Base-by-base conservation (phyloP, 2,113 vertebrate species). In the Indicator indicator region DNA sequence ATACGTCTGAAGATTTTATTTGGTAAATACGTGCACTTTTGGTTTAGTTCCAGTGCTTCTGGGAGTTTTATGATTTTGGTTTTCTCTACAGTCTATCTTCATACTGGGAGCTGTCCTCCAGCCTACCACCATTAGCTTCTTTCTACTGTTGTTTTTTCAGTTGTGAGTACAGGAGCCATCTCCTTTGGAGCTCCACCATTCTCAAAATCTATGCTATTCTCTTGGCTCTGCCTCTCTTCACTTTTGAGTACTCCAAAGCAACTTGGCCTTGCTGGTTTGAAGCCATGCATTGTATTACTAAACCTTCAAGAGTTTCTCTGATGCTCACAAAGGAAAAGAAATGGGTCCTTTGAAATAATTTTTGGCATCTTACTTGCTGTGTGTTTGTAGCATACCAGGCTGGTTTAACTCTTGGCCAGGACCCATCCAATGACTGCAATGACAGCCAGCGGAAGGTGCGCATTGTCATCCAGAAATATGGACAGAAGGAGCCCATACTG, bases 391-490 rank as follows among this genome's bases (percentile, higher is more conserved):
- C 98, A 0, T 99, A 99, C 95, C 99, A 99, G 96, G 97, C 99
- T 11, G 96, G 97, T 4, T 94, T 99, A 23, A 98, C 98, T 91
- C 89, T 99, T 42, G 98, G 98, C 55, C 99, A 99, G 93, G 99
- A 99, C 94, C 99, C 99, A 1, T 71, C 99, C 9, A 97, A 99
- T 0, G 98, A 99, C 97, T 99, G 99, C 92, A 98, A 97, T 2
- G 99, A 99, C 93, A 98, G 96, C n/a, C 98, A 98, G 95, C 96
- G 99, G 54, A 98, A 98, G 15, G 95, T 99, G 28, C 98, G 99
- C 19, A 98, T 97, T 1, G 98, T 99, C 83, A 97, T 98, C 95
- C 99, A 99, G 98, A 98, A 98, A 69, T 97, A 93, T 1, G 99
- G 99, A 20, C 96, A 89, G 95, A 98, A 90, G 10, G 98, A 99